phyloP scores from a whole-genome alignment of 1,140 invertebrate species.

The Lucilia cuprina region DNA sequence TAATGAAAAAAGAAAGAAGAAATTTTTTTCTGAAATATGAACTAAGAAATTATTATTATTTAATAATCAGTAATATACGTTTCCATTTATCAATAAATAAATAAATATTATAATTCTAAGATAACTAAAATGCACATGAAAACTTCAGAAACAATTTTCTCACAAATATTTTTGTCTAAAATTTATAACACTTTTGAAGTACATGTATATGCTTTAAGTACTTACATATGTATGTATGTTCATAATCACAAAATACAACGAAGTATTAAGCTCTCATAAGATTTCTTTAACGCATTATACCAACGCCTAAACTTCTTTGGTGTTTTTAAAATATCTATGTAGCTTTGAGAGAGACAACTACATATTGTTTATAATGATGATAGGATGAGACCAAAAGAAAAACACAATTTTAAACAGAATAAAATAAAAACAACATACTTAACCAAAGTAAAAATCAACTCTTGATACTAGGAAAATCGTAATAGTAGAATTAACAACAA shows the following conservation, averaged over 20 bases:
- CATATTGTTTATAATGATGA: not conserved
- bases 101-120: too few relatives aligned
- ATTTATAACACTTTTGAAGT: too few relatives aligned
- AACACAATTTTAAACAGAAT: not conserved
- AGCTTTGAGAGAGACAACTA: not conserved
- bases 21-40: too few relatives aligned
- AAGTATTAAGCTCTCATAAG: not conserved
- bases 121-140: too few relatives aligned
- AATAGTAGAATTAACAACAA: not conserved
- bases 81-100: too few relatives aligned
- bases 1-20: too few relatives aligned
- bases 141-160: too few relatives aligned
- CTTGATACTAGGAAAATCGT: not conserved
- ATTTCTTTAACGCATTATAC: not conserved
- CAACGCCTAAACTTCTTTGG: not conserved
- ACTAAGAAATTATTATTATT: too few relatives aligned
- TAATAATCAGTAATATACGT: too few relatives aligned
- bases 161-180: too few relatives aligned
- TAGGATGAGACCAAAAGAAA: not conserved
- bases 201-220: too few relatives aligned
- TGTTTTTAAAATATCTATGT: not conserved
- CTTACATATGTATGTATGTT: not conserved
- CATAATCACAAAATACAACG: not conserved
- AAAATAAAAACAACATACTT: not conserved
- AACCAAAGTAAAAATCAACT: not conserved